Evolutionary conservation across 2,888 invertebrate genomes (phyloP).

Genomic region (Cheiracanthium punctorium): DNA sequence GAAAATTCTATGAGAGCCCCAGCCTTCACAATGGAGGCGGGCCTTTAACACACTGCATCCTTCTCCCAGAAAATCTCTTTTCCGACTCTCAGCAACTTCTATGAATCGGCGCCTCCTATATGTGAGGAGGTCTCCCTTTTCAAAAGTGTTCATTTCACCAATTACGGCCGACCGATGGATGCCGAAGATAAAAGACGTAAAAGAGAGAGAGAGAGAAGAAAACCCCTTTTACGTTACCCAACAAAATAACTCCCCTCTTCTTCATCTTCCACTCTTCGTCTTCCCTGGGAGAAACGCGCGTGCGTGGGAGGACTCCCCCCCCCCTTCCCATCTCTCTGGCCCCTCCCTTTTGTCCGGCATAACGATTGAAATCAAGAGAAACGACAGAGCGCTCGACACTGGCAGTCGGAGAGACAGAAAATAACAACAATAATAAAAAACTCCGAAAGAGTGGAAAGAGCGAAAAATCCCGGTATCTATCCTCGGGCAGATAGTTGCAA

Average conservation of each 20-base stretch:
- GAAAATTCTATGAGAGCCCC: constrained; percentile 32
- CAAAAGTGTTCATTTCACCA: constrained; percentile 68
- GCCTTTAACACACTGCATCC: constrained; percentile 18
- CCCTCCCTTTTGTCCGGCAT: constrained; percentile 23
- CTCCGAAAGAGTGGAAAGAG: constrained; percentile 3
- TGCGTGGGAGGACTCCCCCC: constrained; percentile 15
- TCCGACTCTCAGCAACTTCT: constrained; percentile 8
- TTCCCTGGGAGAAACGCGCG: neutral
- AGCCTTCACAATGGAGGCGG: constrained; percentile 55
- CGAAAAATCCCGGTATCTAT: constrained; percentile 7
- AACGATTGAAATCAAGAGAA: constrained; percentile 37
- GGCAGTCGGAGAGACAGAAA: neutral
- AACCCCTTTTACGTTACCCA: constrained; percentile 10
- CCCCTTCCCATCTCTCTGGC: no score
- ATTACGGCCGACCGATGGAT: constrained; percentile 62
- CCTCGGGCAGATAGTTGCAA: constrained; percentile 17
- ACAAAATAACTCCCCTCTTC: constrained; percentile 22
- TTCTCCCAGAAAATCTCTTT: constrained; percentile 31
- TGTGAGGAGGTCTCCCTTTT: constrained; percentile 40
- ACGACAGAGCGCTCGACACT: constrained; percentile 6
- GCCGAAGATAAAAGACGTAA: constrained; percentile 27
- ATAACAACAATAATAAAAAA: neutral
- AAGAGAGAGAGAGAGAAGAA: constrained; percentile 34
- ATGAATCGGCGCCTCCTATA: constrained; percentile 23
- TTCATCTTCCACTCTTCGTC: constrained; percentile 10